Conservation (phyloP, 2,113 vertebrate genomes). For the Erinaceus europaeus region DNA sequence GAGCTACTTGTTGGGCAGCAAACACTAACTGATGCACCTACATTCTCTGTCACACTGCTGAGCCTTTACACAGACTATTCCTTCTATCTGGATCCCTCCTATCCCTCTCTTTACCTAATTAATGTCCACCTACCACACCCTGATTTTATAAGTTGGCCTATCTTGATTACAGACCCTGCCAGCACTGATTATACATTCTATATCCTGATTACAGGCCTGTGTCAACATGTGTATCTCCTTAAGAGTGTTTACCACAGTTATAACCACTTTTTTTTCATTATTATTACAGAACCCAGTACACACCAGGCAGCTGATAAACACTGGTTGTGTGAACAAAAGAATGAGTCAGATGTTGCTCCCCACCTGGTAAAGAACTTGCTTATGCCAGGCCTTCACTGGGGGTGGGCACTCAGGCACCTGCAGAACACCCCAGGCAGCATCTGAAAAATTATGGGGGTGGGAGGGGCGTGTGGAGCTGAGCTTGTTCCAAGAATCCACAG, state of each 20-base stretch:
- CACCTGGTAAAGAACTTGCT: background rate
- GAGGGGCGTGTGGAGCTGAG: background rate
- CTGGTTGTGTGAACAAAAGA: background rate
- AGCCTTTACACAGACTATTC: background rate
- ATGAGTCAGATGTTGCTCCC: background rate
- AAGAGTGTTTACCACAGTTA: background rate
- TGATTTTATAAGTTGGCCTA: no score
- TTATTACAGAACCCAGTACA: background rate
- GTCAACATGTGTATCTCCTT: background rate
- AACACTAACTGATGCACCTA: background rate
- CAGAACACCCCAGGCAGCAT: background rate
- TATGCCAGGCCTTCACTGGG: background rate
- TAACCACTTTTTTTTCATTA: slow-evolving; percentile 30
- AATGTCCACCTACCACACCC: background rate
- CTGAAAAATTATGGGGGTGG: background rate
- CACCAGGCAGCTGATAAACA: background rate
- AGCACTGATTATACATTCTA: background rate
- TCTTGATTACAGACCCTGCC: background rate
- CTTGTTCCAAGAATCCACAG: background rate
- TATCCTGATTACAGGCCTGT: background rate
- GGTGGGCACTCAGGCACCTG: background rate
- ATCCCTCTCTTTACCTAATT: background rate
- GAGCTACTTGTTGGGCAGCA: background rate
- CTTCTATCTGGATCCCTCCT: background rate
- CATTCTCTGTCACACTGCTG: background rate